phyloP scores from a whole-genome alignment of 2,113 vertebrate genomes.

The Leptodactylus fuscus region DNA sequence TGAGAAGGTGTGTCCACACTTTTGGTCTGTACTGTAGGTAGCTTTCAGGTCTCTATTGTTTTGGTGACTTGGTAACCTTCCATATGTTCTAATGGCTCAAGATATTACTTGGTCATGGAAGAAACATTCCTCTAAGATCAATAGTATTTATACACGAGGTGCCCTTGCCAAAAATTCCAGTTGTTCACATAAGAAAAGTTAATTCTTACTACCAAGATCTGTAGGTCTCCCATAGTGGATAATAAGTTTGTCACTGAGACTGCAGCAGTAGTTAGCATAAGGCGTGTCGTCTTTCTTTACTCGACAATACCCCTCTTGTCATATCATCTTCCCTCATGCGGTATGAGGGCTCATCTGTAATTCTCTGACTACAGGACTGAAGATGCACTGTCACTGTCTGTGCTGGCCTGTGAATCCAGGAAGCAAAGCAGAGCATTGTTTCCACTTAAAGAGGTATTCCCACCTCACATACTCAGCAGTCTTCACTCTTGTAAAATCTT shows the following conservation, averaged over 20 bases:
- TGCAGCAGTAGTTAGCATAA: neutral
- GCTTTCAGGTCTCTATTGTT: too few species aligned
- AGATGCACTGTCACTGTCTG: neutral
- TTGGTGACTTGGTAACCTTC: too few species aligned
- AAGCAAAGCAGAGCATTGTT: neutral
- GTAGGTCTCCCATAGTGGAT: too few species aligned
- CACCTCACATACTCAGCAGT: too few species aligned
- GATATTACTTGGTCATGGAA: too few species aligned
- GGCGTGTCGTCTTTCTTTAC: neutral
- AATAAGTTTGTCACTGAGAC: neutral
- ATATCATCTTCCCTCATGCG: neutral
- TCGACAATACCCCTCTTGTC: neutral
- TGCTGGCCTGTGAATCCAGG: neutral
- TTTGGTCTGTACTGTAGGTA: too few species aligned
- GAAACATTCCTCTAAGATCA: too few species aligned
- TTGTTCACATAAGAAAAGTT: neutral
- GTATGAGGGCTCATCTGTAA: neutral
- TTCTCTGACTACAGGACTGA: neutral
- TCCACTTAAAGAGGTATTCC: too few species aligned
- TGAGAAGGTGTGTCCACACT: too few species aligned
- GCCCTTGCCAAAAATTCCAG: neutral
- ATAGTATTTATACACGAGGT: too few species aligned
- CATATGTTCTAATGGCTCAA: too few species aligned
- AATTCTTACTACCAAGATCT: neutral
- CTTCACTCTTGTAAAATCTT: too few species aligned